Evolutionary conservation across 2,797 vertebrate genomes (phyloP).

Genomic region (Etheostoma perlongum): DNA sequence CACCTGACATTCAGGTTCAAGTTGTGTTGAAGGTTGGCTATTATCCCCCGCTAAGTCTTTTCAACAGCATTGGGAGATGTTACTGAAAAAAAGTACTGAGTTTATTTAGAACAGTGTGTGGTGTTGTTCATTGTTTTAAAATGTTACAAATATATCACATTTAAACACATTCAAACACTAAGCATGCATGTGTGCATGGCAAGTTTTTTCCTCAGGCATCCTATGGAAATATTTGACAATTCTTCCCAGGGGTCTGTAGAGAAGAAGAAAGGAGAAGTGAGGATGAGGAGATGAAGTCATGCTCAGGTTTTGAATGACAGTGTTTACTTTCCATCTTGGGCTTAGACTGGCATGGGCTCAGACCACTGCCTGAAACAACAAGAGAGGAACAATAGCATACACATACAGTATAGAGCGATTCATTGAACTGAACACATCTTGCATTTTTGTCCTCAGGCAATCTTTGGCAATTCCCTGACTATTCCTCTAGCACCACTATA

Average conservation of each 20-base stretch:
- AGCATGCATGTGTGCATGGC: not conserved
- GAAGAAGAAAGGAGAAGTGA: constrained; percentile 17
- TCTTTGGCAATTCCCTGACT: not conserved
- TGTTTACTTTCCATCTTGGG: constrained; percentile 51
- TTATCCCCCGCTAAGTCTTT: constrained; percentile 17
- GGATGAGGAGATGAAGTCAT: constrained; percentile 30
- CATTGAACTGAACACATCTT: constrained; percentile 1
- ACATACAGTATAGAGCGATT: not conserved
- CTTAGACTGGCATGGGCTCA: constrained; percentile 40
- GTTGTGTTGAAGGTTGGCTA: constrained; percentile 28
- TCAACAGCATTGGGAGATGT: constrained; percentile 11
- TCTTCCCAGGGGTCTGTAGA: constrained; percentile 31
- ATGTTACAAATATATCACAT: not conserved
- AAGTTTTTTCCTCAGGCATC: not conserved
- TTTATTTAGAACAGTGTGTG: not conserved
- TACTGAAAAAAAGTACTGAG: not conserved
- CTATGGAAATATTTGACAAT: constrained; percentile 41
- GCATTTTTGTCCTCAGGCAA: not conserved
- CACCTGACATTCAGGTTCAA: constrained; percentile 45
- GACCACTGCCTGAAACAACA: constrained; percentile 52
- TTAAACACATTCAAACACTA: not conserved
- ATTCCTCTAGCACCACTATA: not conserved
- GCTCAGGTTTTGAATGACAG: constrained; percentile 24
- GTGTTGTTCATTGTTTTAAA: not conserved
- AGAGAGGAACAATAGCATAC: not conserved